Percentiles rank a stretch among this genome's conserved stretches.
Evolutionary conservation across 2,797 vertebrate genomes (phyloP).

Genomic region (Esox lucius): DNA sequence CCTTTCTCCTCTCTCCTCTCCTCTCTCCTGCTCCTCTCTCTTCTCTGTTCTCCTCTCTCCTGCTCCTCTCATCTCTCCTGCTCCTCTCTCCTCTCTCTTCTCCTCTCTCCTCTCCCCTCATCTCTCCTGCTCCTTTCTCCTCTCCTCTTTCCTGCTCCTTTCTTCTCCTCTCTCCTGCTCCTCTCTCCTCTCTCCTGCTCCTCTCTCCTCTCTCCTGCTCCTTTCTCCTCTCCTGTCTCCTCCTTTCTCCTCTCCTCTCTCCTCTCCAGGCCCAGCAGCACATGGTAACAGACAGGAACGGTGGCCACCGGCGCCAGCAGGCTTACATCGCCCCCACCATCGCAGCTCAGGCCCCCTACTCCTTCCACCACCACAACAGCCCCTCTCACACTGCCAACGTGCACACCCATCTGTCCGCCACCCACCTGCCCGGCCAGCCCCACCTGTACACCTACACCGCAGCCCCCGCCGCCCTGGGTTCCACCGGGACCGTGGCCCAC

Average conservation of each 20-base stretch:
- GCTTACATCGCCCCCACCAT: conserved; percentile 97
- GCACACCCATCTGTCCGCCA: conserved; percentile 89
- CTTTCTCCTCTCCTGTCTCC: no score
- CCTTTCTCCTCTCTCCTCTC: not conserved
- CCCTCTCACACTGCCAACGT: conserved; percentile 86
- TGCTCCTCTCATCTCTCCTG: no score
- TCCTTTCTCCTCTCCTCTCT: no score
- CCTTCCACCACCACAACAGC: conserved; percentile 95
- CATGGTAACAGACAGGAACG: conserved; percentile 84
- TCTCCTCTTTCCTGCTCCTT: not conserved
- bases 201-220: no score
- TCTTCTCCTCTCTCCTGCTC: conserved; percentile 29
- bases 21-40: no score
- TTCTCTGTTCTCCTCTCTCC: conserved; percentile 32
- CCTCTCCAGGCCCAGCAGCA: conserved; percentile 89
- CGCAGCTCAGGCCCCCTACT: conserved; percentile 91
- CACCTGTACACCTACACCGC: conserved; percentile 97
- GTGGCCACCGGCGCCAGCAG: conserved; percentile 91
- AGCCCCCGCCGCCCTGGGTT: conserved; percentile 87
- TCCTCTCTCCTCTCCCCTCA: no score
- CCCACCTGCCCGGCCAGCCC: conserved; percentile 91
- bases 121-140: no score
- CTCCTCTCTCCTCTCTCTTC: no score
- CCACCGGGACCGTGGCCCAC: conserved; percentile 92
- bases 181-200: no score